These are phyloP conservation scores for Gavia stellata DNA, from an alignment of 2,113 vertebrate species.

Conservation along the genomic window DNA sequence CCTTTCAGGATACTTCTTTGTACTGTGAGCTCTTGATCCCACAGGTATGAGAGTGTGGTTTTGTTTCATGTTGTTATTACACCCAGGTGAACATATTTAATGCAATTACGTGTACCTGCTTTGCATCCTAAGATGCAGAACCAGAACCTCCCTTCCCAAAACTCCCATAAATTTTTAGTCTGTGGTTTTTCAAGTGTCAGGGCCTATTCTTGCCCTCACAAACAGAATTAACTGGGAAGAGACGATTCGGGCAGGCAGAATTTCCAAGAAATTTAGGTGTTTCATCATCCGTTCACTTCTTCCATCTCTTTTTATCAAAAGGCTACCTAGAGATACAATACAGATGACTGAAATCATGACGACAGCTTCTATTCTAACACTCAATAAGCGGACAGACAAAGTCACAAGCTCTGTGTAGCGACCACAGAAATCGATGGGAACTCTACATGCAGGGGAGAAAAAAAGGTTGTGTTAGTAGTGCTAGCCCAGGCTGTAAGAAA, in stretches of 20 bases:
- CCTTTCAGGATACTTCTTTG: background rate
- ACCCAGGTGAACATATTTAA: background rate
- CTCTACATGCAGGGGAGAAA: background rate
- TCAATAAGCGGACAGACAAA: background rate
- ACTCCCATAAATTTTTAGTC: background rate
- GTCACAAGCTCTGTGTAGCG: background rate
- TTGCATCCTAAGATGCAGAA: background rate
- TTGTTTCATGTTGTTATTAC: background rate
- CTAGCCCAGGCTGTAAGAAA: background rate
- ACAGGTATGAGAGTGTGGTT: rapidly evolving
- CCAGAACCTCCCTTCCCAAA: background rate
- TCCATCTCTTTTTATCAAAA: background rate
- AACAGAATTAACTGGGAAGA: background rate
- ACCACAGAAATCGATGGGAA: background rate
- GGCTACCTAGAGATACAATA: background rate
- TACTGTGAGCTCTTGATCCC: background rate
- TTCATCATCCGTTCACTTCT: background rate
- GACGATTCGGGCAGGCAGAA: background rate
- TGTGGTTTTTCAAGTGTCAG: background rate
- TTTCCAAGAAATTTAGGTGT: background rate
- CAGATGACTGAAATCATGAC: background rate
- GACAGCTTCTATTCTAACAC: background rate
- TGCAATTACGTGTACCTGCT: background rate
- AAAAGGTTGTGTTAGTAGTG: background rate
- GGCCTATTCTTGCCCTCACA: background rate